Evolutionary conservation across 1,140 invertebrate genomes (phyloP), one percentile per base, ranked within the genome.

Genomic region (Caenorhabditis remanei): DNA sequence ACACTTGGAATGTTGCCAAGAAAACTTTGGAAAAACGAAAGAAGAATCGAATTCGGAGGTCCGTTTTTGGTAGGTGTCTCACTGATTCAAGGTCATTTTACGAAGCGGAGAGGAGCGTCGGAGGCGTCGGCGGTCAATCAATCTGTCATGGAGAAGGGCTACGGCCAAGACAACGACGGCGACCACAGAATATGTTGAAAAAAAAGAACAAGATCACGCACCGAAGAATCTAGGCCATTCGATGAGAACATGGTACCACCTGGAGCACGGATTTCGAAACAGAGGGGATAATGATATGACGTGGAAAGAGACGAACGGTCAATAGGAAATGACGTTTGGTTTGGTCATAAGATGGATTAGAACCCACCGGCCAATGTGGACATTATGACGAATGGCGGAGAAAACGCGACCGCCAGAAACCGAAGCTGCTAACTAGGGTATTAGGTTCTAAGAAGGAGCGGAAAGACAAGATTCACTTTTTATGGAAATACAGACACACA

Each of bases 321-420:
- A 79, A 79, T 84, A 84, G 82, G 82, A 56, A 84, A 63, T 84
- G 82, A 63, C 56, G 53, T 63, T 63, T 40, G 48, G 21, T 55
- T 32, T 55, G 55, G 21, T 83, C 79, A 83, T 83, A 83, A 83
- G 55, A 63, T 58, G 82, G 82, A 84, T 84, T 63, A 84, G 82
- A 84, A 84, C 55, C 46, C 21, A 24, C 41, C 43, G 5, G 24
- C 50, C 21, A 55, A 83, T 56, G 71, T 79, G 46, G 71, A 79
- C 71, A 79, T 79, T 79, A 79, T 79, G 71, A 79, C 71, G 71
- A 79, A 71, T 46, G 41, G 16, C 21, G 16, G 46, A 71, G 40
- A 8, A 71, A n/a, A 58, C 16, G n/a, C n/a, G n/a, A n/a, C n/a
- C n/a, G n/a, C n/a, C n/a, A 19, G 56, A 58, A 8, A 21, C 16